Evolutionary conservation across 1,140 invertebrate genomes (phyloP).

Genomic region (Globodera ellingtonae): DNA sequence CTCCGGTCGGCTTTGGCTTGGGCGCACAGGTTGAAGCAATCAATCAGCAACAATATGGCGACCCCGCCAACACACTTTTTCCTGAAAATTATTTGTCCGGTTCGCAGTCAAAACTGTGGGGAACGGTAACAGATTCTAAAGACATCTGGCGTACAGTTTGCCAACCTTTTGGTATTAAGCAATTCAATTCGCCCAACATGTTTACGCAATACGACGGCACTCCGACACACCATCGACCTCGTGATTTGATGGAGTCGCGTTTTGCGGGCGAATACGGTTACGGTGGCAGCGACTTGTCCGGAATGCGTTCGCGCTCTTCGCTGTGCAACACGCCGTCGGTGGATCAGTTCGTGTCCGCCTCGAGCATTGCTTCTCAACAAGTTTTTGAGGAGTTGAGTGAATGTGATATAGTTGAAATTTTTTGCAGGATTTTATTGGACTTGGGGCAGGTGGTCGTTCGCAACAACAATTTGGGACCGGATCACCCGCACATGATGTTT

Average conservation of each 20-base stretch:
- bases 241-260: constrained; percentile 25
- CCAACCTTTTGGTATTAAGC: constrained; percentile 7
- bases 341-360: constrained; percentile 22
- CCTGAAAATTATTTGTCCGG: constrained; percentile 33
- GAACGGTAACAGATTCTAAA: constrained; percentile 17
- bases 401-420: background rate
- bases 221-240: constrained; percentile 3
- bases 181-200: constrained; percentile 15
- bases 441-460: constrained; percentile 3
- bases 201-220: constrained; percentile 15
- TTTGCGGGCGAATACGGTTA: constrained; percentile 14
- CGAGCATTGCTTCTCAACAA: constrained; percentile 8
- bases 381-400: background rate
- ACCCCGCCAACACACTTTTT: constrained; percentile 18
- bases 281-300: background rate
- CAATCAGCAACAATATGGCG: background rate
- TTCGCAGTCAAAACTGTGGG: constrained; percentile 23
- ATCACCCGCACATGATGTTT: background rate
- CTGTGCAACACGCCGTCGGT: constrained; percentile 39
- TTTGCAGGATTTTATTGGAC: constrained; percentile 1
- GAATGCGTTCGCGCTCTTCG: constrained; percentile 38
- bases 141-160: background rate
- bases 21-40: constrained; percentile 14
- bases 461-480: constrained; percentile 6
- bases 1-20: constrained; percentile 18